Base-by-base conservation (phyloP, 2,113 vertebrate genomes). In the Neogobius melanostomus region DNA sequence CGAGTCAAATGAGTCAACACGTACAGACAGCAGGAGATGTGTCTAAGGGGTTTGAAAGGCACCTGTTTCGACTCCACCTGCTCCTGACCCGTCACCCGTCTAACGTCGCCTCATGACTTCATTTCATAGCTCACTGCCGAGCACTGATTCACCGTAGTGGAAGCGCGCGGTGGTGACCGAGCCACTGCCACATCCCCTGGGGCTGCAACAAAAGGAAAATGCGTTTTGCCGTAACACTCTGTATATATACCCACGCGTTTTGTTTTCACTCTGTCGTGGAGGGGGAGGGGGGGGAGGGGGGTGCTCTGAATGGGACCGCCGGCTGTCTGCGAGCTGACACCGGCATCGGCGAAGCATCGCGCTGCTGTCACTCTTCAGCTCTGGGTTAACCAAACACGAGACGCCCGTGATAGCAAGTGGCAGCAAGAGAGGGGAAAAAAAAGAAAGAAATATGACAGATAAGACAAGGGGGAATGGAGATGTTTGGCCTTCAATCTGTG, bases 401-500 rank as follows among this genome's bases (percentile, higher is more conserved):
- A 71, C 66, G 54, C 63, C 47, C 48, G 10, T 50, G 49, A 28
- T 68, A 51, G 7, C 15, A 47, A 62, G 56, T 53, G 42, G 48
- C 56, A 66, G 44, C 44, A 4, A 17, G 10, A 47, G 10, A 7
- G 1, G 11, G 0, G 10, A 36, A 10, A 42, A 15, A 61, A 53
- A 45, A 36, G 8, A 69, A 64, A 52, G 36, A 54, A 21, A 42
- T 56, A 10, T 51, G 15, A 68, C 60, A 79, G 46, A 72, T 65
- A 45, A 28, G 52, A 52, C 72, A 73, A 50, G 36, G 45, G 52
- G 28, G 68, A 53, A 82, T 73, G 82, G 79, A 84, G 81, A 82
- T 69, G 77, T 80, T 81, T 75, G 80, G 76, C 77, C 76, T 84
- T 87, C 82, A 69, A 66, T 81, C 66, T 83, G 81, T 77, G 62